Conservation (phyloP, 1,140 invertebrate genomes). For the Lysiphlebus fabarum region DNA sequence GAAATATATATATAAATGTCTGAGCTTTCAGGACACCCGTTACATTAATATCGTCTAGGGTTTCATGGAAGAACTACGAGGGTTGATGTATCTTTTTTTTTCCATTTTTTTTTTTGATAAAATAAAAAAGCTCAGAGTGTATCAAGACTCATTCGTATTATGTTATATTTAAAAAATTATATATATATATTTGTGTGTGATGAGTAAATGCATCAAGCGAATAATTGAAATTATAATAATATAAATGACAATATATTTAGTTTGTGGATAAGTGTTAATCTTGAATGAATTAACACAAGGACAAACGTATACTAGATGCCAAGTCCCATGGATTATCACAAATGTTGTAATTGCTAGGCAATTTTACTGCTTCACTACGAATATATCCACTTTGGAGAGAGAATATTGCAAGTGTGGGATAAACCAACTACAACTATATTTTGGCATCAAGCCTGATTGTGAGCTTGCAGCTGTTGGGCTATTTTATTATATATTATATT, state of each 20-base stretch:
- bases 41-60: constrained; percentile 6
- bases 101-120: no score
- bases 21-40: constrained; percentile 9
- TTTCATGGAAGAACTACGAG: no score
- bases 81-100: no score
- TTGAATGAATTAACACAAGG: constrained; percentile 52
- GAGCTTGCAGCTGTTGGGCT: constrained; percentile 32
- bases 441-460: constrained; percentile 56
- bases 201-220: no score
- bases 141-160: no score
- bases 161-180: no score
- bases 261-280: constrained; percentile 54
- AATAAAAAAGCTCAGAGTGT: no score
- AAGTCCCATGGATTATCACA: constrained; percentile 55
- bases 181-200: no score
- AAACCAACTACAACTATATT: constrained; percentile 17
- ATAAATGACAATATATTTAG: no score
- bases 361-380: constrained; percentile 38
- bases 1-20: no score
- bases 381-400: constrained; percentile 4
- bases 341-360: constrained; percentile 56
- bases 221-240: no score
- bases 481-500: background rate
- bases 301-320: constrained; percentile 41
- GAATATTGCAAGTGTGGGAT: background rate